A percentile compares a stretch with the other conserved stretches of the same genome.
Evolutionary conservation across 1,140 invertebrate species (phyloP).

Genomic region (Diabrotica undecimpunctata): DNA sequence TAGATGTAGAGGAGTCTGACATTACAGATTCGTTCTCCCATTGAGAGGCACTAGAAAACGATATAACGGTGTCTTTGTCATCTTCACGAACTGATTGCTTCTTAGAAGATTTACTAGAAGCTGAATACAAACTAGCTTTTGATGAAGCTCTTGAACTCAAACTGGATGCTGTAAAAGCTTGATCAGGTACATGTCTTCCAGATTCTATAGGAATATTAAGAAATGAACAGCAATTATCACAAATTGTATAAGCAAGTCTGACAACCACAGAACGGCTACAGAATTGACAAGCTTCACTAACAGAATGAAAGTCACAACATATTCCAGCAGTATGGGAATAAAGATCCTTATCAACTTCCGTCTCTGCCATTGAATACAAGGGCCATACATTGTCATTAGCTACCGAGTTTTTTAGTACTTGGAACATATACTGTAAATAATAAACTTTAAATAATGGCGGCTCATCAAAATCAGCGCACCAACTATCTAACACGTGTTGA

Average conservation of each 20-base stretch:
- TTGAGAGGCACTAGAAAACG: conserved; percentile 13
- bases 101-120: background rate
- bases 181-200: conserved; percentile 50
- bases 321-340: conserved; percentile 50
- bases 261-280: conserved; percentile 52
- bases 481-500: conserved; percentile 46
- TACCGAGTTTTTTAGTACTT: conserved; percentile 47
- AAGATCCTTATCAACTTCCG: conserved; percentile 52
- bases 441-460: conserved; percentile 51
- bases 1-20: conserved; percentile 6
- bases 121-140: background rate
- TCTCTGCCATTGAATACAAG: conserved; percentile 45
- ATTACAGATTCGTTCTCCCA: conserved; percentile 19
- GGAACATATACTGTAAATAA: conserved; percentile 53
- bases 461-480: conserved; percentile 44
- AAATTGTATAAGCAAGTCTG: conserved; percentile 55
- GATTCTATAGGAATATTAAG: conserved; percentile 47
- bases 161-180: background rate
- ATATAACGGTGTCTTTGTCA: conserved; percentile 10
- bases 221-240: conserved; percentile 52
- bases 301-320: conserved; percentile 50
- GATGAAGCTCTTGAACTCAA: background rate
- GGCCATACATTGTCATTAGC: conserved; percentile 40
- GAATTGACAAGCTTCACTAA: conserved; percentile 15
- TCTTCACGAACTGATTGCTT: conserved; percentile 13